phyloP scores from a whole-genome alignment of 2,888 invertebrate genomes.

The Lymantria dispar region DNA sequence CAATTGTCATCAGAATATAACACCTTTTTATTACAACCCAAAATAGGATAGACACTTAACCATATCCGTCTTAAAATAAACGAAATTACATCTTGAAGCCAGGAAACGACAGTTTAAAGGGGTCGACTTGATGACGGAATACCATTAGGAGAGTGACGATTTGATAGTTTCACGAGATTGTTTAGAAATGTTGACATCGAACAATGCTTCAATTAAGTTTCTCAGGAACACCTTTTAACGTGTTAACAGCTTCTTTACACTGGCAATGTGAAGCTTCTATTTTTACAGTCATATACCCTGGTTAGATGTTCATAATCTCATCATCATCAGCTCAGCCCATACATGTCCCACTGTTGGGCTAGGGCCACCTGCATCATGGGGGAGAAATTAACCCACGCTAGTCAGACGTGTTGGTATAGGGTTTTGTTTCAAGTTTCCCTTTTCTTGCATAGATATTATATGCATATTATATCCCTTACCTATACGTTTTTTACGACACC shows the following conservation, averaged over 20 bases:
- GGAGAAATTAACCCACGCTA: too few species aligned
- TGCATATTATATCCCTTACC: too few species aligned
- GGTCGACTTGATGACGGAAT: slow-evolving; percentile 69
- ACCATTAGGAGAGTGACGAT: slow-evolving; percentile 74
- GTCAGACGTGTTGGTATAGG: too few species aligned
- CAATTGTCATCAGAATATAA: slow-evolving; percentile 15
- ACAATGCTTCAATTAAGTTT: slow-evolving; percentile 52
- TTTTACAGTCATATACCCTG: too few species aligned
- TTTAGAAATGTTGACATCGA: slow-evolving; percentile 51
- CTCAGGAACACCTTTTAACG: slow-evolving; percentile 64
- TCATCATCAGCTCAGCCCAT: too few species aligned
- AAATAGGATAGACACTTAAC: slow-evolving; percentile 39
- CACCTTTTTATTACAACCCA: slow-evolving; percentile 13
- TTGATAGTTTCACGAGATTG: slow-evolving; percentile 61
- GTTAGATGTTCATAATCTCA: too few species aligned
- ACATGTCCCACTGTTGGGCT: too few species aligned
- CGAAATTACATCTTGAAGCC: slow-evolving; percentile 47
- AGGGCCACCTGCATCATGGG: too few species aligned
- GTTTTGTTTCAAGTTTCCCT: too few species aligned
- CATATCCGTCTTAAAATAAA: slow-evolving; percentile 42
- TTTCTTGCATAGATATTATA: too few species aligned
- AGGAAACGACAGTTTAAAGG: slow-evolving; percentile 73
- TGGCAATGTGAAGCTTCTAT: too few species aligned
- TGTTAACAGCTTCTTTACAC: slow-evolving; percentile 8
- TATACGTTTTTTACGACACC: too few species aligned